A percentile compares a stretch with the other conserved stretches of the same genome.
Evolutionary conservation across 2,888 invertebrate species (phyloP).

Genomic region (Conistra vaccinii): DNA sequence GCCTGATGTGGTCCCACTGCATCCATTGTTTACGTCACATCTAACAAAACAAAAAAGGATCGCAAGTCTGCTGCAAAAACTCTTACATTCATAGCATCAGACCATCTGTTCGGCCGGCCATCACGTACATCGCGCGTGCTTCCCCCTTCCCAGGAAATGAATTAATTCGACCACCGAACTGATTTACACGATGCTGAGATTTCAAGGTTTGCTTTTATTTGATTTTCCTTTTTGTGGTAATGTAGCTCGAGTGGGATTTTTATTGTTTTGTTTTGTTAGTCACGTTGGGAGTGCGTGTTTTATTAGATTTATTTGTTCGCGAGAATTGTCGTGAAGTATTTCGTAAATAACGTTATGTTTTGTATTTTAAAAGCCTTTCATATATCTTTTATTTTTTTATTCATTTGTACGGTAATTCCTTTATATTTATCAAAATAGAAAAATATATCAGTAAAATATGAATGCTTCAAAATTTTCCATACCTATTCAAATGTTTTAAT

Average conservation of each 20-base stretch:
- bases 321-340: conserved; percentile 49
- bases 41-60: conserved; percentile 47
- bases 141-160: conserved; percentile 56
- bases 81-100: conserved; percentile 56
- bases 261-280: conserved; percentile 57
- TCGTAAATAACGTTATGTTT: conserved; percentile 31
- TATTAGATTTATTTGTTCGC: conserved; percentile 55
- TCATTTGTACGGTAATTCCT: background rate
- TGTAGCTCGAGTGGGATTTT: conserved; percentile 42
- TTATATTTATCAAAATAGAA: background rate
- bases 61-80: conserved; percentile 50
- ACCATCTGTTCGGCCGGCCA: conserved; percentile 58
- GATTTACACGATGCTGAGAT: conserved; percentile 63
- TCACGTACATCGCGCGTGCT: conserved; percentile 62
- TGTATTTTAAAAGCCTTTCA: background rate
- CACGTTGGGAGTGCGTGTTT: conserved; percentile 53
- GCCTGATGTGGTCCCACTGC: conserved; percentile 58
- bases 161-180: conserved; percentile 61
- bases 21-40: conserved; percentile 60
- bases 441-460: background rate
- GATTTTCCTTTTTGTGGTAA: conserved; percentile 61
- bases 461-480: background rate
- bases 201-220: conserved; percentile 61
- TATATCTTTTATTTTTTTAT: background rate
- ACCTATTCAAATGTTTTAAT: too few relatives aligned